These are phyloP conservation scores for Capreolus pygargus DNA, from an alignment of 2,113 vertebrate species.

Conservation along the genomic window DNA sequence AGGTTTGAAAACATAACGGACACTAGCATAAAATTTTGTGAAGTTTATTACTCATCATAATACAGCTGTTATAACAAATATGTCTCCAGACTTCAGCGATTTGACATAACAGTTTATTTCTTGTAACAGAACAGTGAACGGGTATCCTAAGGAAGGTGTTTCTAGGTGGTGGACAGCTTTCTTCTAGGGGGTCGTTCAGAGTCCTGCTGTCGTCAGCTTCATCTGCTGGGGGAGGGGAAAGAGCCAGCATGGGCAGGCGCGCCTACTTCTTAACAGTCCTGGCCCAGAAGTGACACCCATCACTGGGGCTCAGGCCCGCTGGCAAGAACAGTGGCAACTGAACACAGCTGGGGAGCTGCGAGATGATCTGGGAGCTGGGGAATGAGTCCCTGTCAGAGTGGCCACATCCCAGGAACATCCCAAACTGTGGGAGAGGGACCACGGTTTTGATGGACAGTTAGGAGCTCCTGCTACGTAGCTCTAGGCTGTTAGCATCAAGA, in stretches of 20 bases:
- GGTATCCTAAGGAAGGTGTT: not conserved
- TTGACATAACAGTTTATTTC: not conserved
- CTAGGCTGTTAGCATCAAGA: not conserved
- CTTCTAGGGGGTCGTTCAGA: not conserved
- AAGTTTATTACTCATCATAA: not conserved
- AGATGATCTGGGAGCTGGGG: not conserved
- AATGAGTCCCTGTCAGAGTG: not conserved
- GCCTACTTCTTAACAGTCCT: not conserved
- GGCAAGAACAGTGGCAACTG: not conserved
- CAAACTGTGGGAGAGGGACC: accelerated
- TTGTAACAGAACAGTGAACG: not conserved
- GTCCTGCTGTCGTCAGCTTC: not conserved
- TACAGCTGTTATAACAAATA: not conserved
- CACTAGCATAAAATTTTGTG: not conserved
- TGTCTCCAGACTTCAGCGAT: not conserved
- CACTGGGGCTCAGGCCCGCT: accelerated
- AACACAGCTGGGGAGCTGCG: not conserved
- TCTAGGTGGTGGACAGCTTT: not conserved
- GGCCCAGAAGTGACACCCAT: not conserved
- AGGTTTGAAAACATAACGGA: not conserved
- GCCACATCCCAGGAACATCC: not conserved
- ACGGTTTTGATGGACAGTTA: too few relatives aligned
- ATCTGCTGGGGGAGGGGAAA: not conserved
- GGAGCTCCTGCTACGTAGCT: not conserved
- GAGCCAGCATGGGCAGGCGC: not conserved